Evolutionary conservation across 1,140 invertebrate species (phyloP).

Genomic region (Pachypsylla venusta): DNA sequence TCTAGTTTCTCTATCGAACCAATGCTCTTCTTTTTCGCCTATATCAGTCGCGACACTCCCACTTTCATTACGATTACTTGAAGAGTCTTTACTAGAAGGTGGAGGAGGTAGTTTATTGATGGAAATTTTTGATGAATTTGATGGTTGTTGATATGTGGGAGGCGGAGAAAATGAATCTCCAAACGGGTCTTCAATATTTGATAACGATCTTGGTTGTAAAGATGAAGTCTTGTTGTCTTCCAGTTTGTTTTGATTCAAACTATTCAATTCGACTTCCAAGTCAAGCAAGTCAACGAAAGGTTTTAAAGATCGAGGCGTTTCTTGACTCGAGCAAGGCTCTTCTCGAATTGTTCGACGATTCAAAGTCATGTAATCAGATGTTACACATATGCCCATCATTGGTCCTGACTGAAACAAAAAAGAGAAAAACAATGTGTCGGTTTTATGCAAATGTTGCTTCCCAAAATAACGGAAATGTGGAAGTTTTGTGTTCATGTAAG

Average conservation of each 20-base stretch:
- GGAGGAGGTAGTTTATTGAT: conserved; percentile 30
- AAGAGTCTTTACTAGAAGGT: conserved; percentile 22
- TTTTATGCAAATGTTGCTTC: too few relatives aligned
- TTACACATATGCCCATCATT: too few relatives aligned
- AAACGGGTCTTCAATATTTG: conserved; percentile 50
- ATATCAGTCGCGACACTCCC: conserved; percentile 16
- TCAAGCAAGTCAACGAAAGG: conserved; percentile 76
- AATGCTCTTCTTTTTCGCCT: conserved; percentile 26
- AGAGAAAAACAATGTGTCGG: too few relatives aligned
- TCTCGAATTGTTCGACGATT: neutral
- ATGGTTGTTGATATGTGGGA: conserved; percentile 23
- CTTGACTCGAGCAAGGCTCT: conserved; percentile 1
- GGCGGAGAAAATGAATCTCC: conserved; percentile 59
- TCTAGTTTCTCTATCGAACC: conserved; percentile 38
- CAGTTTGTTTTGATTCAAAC: conserved; percentile 54
- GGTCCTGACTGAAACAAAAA: too few relatives aligned
- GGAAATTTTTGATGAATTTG: neutral
- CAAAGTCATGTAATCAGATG: neutral
- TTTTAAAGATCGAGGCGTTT: neutral
- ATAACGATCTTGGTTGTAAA: conserved; percentile 16
- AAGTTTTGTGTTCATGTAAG: too few relatives aligned
- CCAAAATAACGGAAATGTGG: too few relatives aligned
- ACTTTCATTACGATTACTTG: conserved; percentile 24
- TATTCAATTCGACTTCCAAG: conserved; percentile 80
- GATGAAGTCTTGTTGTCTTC: too few relatives aligned